A percentile compares a stretch with the other conserved stretches of the same genome.
Evolutionary conservation across 1,140 invertebrate species (phyloP).

Genomic region (Campoletis sonorensis): DNA sequence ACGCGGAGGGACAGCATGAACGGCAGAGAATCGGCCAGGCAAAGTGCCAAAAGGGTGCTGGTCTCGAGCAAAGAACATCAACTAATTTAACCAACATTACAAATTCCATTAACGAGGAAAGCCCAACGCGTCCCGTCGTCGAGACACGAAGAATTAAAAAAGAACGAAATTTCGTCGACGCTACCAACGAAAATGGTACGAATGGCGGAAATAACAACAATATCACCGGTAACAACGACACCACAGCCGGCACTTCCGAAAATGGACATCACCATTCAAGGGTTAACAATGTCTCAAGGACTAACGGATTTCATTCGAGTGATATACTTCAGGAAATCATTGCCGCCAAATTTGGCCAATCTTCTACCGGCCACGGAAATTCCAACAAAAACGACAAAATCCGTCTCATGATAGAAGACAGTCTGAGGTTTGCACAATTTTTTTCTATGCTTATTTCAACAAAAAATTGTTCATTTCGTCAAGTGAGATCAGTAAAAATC

Average conservation of each 20-base stretch:
- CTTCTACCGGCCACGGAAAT: conserved; percentile 61
- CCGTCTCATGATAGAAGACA: conserved; percentile 74
- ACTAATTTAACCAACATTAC: not conserved
- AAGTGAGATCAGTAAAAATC: too few species aligned
- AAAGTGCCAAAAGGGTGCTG: conserved; percentile 32
- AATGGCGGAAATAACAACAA: not conserved
- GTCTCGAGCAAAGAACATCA: conserved; percentile 33
- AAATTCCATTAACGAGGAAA: conserved; percentile 28
- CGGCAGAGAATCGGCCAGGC: conserved; percentile 45
- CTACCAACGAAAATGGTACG: conserved; percentile 27
- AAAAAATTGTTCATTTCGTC: too few species aligned
- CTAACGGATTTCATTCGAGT: conserved; percentile 69
- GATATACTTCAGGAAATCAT: conserved; percentile 70
- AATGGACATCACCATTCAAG: conserved; percentile 32
- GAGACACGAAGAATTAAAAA: conserved; percentile 38
- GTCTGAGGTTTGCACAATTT: conserved; percentile 71
- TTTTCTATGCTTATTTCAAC: not conserved
- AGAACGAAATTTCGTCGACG: conserved; percentile 20
- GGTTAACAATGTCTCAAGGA: not conserved
- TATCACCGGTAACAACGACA: not conserved
- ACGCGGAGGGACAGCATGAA: conserved; percentile 43
- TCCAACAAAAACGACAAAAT: conserved; percentile 72
- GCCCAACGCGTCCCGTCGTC: conserved; percentile 9
- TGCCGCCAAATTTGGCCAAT: conserved; percentile 64
- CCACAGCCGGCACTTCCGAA: conserved; percentile 18